These are phyloP conservation scores for Zophobas morio DNA, from an alignment of 1,140 invertebrate genomes.

Conservation along the genomic window DNA sequence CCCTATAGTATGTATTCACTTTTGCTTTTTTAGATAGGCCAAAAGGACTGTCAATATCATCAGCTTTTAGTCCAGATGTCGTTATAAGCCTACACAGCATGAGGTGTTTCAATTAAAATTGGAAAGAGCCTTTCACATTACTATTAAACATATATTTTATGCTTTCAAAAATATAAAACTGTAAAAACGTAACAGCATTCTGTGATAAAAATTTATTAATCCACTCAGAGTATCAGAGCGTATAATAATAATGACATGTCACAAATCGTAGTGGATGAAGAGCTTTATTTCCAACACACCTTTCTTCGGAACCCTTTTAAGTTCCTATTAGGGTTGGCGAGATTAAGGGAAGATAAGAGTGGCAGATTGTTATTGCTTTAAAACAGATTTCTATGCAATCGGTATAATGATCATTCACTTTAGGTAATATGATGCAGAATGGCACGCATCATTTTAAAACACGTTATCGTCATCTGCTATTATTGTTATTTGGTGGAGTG, in stretches of 20 bases:
- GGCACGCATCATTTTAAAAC: conserved; percentile 56
- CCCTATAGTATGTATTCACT: background rate
- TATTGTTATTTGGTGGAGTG: conserved; percentile 58
- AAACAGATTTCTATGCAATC: conserved; percentile 42
- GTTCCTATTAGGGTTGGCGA: conserved; percentile 51
- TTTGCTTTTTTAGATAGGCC: conserved; percentile 32
- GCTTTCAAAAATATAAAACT: no score
- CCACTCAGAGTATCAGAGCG: background rate
- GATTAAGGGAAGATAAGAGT: conserved; percentile 44
- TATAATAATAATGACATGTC: conserved; percentile 49
- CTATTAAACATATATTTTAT: no score
- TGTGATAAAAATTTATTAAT: no score
- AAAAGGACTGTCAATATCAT: conserved; percentile 26
- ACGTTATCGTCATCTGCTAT: conserved; percentile 47
- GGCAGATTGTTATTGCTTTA: conserved; percentile 29
- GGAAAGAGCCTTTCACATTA: background rate
- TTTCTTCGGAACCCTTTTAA: conserved; percentile 54
- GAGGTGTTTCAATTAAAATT: conserved; percentile 14
- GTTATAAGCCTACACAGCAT: conserved; percentile 20
- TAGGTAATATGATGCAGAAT: conserved; percentile 55
- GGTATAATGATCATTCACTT: conserved; percentile 54
- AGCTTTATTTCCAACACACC: conserved; percentile 53
- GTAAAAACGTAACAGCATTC: no score
- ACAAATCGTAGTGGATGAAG: conserved; percentile 42
- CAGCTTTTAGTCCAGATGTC: conserved; percentile 40